phyloP scores from a whole-genome alignment of 2,113 vertebrate genomes.

The Thunnus maccoyii region DNA sequence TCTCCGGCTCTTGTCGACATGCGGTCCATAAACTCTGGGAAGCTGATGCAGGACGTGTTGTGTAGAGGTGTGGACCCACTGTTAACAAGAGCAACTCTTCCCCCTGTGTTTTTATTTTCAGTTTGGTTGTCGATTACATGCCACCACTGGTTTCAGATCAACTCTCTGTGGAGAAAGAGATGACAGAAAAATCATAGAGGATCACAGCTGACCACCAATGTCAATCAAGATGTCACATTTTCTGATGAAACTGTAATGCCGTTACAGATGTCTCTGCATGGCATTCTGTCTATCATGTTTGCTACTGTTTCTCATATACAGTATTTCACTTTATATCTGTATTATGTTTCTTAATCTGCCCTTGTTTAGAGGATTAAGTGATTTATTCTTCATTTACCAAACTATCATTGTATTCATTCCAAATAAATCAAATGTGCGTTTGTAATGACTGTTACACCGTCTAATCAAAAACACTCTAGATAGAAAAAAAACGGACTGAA shows the following conservation, averaged over 20 bases:
- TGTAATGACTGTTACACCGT: not conserved
- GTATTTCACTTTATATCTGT: conserved; percentile 2
- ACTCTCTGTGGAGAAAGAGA: conserved; percentile 63
- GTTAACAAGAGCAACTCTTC: conserved; percentile 35
- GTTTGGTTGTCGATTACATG: conserved; percentile 47
- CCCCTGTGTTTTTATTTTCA: conserved; percentile 41
- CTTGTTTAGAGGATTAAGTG: conserved; percentile 30
- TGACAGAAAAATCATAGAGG: conserved; percentile 46
- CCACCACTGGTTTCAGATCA: conserved; percentile 52
- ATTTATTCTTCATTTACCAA: conserved; percentile 42
- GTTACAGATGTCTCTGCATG: conserved; percentile 23
- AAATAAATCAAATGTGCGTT: conserved; percentile 33
- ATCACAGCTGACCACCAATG: conserved; percentile 38
- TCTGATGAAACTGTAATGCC: conserved; percentile 54
- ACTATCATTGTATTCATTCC: conserved; percentile 39
- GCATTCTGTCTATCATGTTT: not conserved
- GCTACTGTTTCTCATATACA: conserved; percentile 1
- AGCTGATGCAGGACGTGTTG: conserved; percentile 3
- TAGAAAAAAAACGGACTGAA: not conserved
- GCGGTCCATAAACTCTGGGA: conserved; percentile 38
- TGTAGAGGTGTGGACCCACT: conserved; percentile 3
- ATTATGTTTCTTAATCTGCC: conserved; percentile 40
- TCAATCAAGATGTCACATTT: conserved; percentile 55
- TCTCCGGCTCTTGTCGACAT: conserved; percentile 14
- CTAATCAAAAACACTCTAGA: conserved; percentile 18